Percentiles rank a stretch among this genome's conserved stretches.
These are phyloP conservation scores for Parotia lawesii DNA, from an alignment of 2,113 vertebrate genomes.

Conservation along the genomic window DNA sequence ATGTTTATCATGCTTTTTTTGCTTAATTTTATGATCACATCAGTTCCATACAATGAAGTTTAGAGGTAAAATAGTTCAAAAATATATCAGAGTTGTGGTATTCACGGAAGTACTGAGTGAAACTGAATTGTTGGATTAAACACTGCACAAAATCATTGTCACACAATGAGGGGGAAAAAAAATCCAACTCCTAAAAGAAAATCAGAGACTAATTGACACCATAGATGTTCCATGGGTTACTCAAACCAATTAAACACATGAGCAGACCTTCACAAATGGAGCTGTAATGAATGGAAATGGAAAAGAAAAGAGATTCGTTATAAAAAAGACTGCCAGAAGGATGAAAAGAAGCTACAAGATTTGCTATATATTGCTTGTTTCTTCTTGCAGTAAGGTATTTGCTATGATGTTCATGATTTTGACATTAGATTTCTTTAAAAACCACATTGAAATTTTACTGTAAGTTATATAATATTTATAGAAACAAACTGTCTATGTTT, in stretches of 20 bases:
- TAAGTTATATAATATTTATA: background rate
- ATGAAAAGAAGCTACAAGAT: background rate
- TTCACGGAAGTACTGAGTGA: background rate
- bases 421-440: background rate
- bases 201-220: background rate
- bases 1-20: background rate
- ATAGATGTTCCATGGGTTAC: background rate
- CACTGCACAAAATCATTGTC: background rate
- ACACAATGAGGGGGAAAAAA: fast-evolving
- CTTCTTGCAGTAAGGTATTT: background rate
- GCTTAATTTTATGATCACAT: background rate
- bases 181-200: background rate
- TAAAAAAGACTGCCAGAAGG: background rate
- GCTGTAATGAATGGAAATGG: background rate
- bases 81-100: background rate
- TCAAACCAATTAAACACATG: background rate
- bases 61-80: background rate
- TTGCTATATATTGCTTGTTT: background rate
- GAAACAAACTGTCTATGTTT: background rate
- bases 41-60: background rate
- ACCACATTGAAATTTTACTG: background rate
- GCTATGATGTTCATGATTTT: background rate
- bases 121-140: background rate
- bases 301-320: background rate
- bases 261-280: background rate